Conservation (phyloP, 2,888 invertebrate genomes). For the Pedicia rivosa region DNA sequence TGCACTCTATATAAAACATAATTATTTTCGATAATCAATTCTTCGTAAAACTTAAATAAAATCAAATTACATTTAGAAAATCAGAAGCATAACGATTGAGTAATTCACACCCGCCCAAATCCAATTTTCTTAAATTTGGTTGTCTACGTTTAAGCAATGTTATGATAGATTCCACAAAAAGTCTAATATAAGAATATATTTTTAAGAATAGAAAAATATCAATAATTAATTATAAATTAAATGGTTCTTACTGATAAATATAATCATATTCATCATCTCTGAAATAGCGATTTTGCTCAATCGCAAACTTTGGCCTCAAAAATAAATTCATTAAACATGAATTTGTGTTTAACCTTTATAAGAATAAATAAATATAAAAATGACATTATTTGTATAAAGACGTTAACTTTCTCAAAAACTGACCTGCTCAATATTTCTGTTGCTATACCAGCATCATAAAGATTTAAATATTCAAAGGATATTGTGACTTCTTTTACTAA, state of each 20-base stretch:
- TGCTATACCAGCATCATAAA: constrained; percentile 27
- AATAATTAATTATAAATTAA: constrained; percentile 4
- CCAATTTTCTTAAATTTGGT: constrained; percentile 23
- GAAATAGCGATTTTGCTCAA: constrained; percentile 21
- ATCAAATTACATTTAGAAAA: constrained; percentile 18
- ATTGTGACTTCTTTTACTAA: constrained; percentile 25
- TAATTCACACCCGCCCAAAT: constrained; percentile 28
- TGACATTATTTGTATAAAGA: not conserved
- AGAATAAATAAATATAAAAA: not conserved
- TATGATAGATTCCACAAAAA: constrained; percentile 28
- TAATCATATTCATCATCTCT: constrained; percentile 24
- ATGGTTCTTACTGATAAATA: constrained; percentile 24
- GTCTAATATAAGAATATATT: constrained; percentile 15
- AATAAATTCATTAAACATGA: constrained; percentile 23
- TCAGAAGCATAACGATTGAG: constrained; percentile 27
- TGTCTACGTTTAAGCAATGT: constrained; percentile 24
- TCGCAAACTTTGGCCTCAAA: not conserved
- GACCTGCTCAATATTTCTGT: constrained; percentile 26
- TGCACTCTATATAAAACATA: constrained; percentile 15
- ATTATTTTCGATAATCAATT: not conserved
- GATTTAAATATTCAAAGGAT: constrained; percentile 25
- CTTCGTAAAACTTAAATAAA: not conserved
- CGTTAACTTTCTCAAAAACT: constrained; percentile 10
- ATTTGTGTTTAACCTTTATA: constrained; percentile 23
- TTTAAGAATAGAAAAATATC: not conserved